Evolutionary conservation across 2,113 vertebrate species (phyloP), one percentile per base, ranked within the genome.

Genomic region (Motacilla alba): DNA sequence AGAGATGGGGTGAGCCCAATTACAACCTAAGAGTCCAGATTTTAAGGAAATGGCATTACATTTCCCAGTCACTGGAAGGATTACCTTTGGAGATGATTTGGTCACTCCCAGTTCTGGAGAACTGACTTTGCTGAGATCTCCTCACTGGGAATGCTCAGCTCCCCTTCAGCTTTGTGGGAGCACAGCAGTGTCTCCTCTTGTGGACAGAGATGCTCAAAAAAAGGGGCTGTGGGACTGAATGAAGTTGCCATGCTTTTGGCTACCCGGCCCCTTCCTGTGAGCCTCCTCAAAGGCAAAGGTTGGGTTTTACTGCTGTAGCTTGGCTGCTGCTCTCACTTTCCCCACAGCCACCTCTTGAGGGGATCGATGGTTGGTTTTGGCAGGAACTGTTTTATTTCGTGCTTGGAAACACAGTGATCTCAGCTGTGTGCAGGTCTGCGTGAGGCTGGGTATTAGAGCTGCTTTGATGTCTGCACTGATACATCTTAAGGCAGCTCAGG

Each of bases 381-480:
- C 95, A 93, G 92, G 50, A 88, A 16, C 82, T 81, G 62, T 69
- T 92, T 89, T 95, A 85, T 92, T 90, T 84, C 2, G 70, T 87
- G 93, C 90, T 89, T 77, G n/a, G 13, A 30, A 96, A 81, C 11
- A 11, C 72, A 94, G 93, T 90, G 89, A 77, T 81, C 60, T 96
- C 67, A 33, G 67, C 84, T 91, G 77, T 96, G 94, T 94, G 83
- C 31, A 8, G 93, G 82, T 90, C 96, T 96, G 77, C 14, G 14
- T 87, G 76, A 96, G 94, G 60, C 92, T 86, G 9, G 13, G 80
- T 94, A 83, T 95, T 96, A 68, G 91, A 96, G 95, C 92, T 88
- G 87, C 88, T 97, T 96, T 97, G 96, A 81, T 97, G 94, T 94
- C 95, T 96, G 91, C 63, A 28, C 87, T 78, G 85, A 90, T 94